Evolutionary conservation across 1,140 invertebrate species (phyloP), one percentile per base, ranked within the genome.

Genomic region (honey bee (Apis mellifera)): DNA sequence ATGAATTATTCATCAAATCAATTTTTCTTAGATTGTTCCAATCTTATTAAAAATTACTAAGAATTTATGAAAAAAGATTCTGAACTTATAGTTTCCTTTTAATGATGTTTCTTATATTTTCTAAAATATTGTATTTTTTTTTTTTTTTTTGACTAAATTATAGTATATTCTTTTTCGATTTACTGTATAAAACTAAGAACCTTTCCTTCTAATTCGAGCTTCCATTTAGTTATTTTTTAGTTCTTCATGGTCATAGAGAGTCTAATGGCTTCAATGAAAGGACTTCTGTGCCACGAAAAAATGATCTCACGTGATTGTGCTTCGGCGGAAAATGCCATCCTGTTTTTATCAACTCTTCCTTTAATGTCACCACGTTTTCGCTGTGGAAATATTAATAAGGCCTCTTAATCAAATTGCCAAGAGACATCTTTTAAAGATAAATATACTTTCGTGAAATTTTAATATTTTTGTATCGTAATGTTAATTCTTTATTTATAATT

Each of bases 291-390:
- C 9, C 15, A 1, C 23, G 78, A 86, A 79, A 83, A 79, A 74
- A 21, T 26, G 12, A 19, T 42, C 64, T 73, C 50, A 19, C 19
- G 26, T 26, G 73, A 64, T 62, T 26, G 23, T 76, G 26, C 52
- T 68, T 77, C 42, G n/a, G 15, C 8, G 21, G 50, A 13, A 50
- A n/a, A 52, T 42, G 21, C 12, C 50, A 21, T n/a, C 57, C n/a
- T 74, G 59, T 50, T 57, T 78, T 83, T 83, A 32, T 12, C 59
- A 13, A 21, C 1, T 26, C 13, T 54, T 77, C 21, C 75, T 68
- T 77, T 77, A 21, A 68, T 23, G 13, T 9, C 12, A 17, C 15
- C 26, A 42, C 13, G 32, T 65, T 66, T 66, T 50, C 52, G 55
- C 21, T 11, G 26, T 59, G 13, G 69, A 48, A 12, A 8, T 54